Conservation (phyloP, 1,140 invertebrate genomes). For the Polypedilum pembai region DNA sequence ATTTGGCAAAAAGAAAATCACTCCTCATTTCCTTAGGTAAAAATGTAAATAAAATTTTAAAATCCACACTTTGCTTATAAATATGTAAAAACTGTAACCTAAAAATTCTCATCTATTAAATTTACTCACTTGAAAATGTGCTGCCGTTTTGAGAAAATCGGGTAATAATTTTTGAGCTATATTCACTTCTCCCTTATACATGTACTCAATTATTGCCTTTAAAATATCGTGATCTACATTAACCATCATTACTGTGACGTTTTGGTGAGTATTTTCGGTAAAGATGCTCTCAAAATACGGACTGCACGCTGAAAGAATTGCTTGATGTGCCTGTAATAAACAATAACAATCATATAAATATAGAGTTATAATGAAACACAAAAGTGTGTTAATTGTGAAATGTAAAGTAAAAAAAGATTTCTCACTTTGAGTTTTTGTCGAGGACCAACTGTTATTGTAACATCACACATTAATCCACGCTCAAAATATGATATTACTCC, state of each 20-base stretch:
- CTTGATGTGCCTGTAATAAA: constrained; percentile 71
- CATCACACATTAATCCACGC: constrained; percentile 81
- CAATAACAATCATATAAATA: too few relatives aligned
- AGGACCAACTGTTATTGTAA: constrained; percentile 79
- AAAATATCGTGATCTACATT: constrained; percentile 81
- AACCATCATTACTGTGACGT: constrained; percentile 86
- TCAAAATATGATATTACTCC: constrained; percentile 77
- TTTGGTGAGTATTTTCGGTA: constrained; percentile 80
- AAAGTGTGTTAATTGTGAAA: neutral
- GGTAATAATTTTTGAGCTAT: constrained; percentile 78
- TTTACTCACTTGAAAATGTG: constrained; percentile 76
- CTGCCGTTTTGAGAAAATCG: constrained; percentile 83
- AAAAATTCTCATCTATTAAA: too few relatives aligned
- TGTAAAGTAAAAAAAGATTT: constrained; percentile 21
- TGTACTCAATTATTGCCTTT: constrained; percentile 79
- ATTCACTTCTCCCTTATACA: constrained; percentile 88
- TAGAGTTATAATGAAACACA: neutral
- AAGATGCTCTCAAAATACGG: constrained; percentile 92
- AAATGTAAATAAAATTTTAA: too few relatives aligned
- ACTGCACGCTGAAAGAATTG: constrained; percentile 87
- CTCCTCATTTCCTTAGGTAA: too few relatives aligned
- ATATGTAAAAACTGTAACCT: too few relatives aligned
- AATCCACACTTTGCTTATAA: too few relatives aligned
- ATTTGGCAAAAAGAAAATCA: too few relatives aligned
- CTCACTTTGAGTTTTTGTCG: constrained; percentile 75